Conservation (phyloP, 2,888 invertebrate species). For the Taenaris catops region DNA sequence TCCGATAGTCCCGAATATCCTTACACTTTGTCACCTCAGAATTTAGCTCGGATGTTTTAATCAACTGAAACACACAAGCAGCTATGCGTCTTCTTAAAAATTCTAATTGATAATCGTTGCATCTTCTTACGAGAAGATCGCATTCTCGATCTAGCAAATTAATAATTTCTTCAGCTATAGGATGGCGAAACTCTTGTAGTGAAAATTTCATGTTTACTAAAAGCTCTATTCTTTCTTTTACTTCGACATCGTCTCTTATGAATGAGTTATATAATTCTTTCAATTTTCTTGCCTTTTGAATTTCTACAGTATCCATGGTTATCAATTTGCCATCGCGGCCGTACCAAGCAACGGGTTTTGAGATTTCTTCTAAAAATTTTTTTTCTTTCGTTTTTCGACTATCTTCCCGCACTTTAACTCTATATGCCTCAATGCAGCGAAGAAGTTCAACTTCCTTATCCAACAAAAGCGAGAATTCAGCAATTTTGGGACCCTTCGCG, state of each 20-base stretch:
- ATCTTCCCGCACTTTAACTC: constrained; percentile 80
- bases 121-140: constrained; percentile 82
- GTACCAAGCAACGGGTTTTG: constrained; percentile 87
- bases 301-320: constrained; percentile 90
- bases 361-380: constrained; percentile 83
- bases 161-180: constrained; percentile 78
- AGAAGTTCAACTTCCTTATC: constrained; percentile 87
- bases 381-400: constrained; percentile 80
- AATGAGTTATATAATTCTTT: constrained; percentile 86
- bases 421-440: constrained; percentile 84
- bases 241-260: constrained; percentile 74
- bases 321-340: constrained; percentile 85
- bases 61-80: constrained; percentile 71
- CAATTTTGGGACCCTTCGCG: constrained; percentile 84
- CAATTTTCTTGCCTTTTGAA: constrained; percentile 88
- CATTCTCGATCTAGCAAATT: constrained; percentile 86
- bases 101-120: constrained; percentile 79
- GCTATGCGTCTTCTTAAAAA: constrained; percentile 84
- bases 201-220: constrained; percentile 85
- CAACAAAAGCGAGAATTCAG: constrained; percentile 84
- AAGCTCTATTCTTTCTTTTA: constrained; percentile 84
- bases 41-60: constrained; percentile 80
- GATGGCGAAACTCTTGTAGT: constrained; percentile 80
- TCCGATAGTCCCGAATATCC: constrained; percentile 55
- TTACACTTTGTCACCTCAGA: constrained; percentile 75